Percentiles rank a stretch among this genome's conserved stretches.
Evolutionary conservation across 2,797 vertebrate species (phyloP).

Genomic region (Acanthurus lineatus): DNA sequence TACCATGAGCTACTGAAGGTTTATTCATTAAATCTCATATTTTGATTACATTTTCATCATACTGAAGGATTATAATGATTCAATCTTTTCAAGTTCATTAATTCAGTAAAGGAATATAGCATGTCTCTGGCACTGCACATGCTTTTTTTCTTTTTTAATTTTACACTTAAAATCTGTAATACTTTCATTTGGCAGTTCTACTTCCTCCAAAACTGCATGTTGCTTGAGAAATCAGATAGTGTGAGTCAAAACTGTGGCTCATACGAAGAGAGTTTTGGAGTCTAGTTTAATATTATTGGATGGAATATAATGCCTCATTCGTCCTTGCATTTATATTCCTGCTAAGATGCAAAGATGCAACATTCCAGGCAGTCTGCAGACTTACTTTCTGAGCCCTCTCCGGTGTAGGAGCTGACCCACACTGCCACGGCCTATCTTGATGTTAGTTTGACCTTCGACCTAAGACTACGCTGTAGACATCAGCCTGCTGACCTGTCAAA

Average conservation of each 20-base stretch:
- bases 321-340: conserved; percentile 36
- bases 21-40: neutral
- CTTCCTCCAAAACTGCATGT: neutral
- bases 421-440: conserved; percentile 84
- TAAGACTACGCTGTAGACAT: conserved; percentile 78
- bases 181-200: neutral
- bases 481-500: conserved; percentile 89
- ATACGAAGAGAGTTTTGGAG: neutral
- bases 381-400: conserved; percentile 65
- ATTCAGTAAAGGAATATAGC: conserved; percentile 2
- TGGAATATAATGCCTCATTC: conserved; percentile 13
- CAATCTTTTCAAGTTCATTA: neutral
- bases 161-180: neutral
- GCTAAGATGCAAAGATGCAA: conserved; percentile 46
- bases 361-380: conserved; percentile 79
- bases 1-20: neutral
- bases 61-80: neutral
- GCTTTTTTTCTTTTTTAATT: neutral
- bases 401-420: conserved; percentile 76
- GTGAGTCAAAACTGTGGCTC: neutral
- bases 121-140: neutral
- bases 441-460: conserved; percentile 87
- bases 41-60: neutral
- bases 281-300: neutral
- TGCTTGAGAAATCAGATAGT: neutral